These are phyloP conservation scores for Echinarachnius parma DNA, from an alignment of 53 echinoderm and acorn worm species.

Conservation along the genomic window DNA sequence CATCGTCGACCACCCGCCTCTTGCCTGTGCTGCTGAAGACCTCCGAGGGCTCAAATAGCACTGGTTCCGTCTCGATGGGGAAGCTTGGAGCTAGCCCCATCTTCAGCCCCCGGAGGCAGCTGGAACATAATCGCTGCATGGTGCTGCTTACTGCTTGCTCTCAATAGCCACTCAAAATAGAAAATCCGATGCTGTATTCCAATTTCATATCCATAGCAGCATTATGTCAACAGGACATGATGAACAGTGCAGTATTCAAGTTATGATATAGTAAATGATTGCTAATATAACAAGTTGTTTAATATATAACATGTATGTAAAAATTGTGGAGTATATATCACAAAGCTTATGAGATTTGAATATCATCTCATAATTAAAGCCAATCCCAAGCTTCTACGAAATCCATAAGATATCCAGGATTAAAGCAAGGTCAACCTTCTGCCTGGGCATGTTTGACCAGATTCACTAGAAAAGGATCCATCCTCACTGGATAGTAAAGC, in stretches of 20 bases:
- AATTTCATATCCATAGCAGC: background rate
- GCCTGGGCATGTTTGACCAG: constrained; percentile 14
- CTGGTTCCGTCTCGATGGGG: constrained; percentile 96
- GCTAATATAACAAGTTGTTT: too few relatives aligned
- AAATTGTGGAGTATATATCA: too few relatives aligned
- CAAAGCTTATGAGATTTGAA: background rate
- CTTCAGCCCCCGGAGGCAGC: constrained; percentile 56
- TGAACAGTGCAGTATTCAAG: background rate
- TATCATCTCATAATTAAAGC: constrained; percentile 4
- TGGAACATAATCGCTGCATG: constrained; percentile 46
- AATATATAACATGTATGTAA: too few relatives aligned
- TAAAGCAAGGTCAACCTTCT: constrained; percentile 8
- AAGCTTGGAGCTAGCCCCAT: constrained; percentile 99
- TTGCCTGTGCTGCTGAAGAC: constrained; percentile 91
- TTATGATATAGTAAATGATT: too few relatives aligned
- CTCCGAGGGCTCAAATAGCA: constrained; percentile 92
- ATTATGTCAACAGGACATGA: background rate
- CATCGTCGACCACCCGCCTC: constrained; percentile 65
- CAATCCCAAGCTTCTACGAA: constrained; percentile 18
- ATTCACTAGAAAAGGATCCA: constrained; percentile 16
- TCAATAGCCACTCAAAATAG: background rate
- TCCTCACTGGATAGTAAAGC: constrained; percentile 18
- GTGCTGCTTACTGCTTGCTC: background rate
- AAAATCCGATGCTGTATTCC: too few relatives aligned
- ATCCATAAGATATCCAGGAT: constrained; percentile 20